A percentile compares a stretch with the other conserved stretches of the same genome.
Conservation (phyloP, 2,797 vertebrate genomes). For the Arnoldichthys spilopterus region DNA sequence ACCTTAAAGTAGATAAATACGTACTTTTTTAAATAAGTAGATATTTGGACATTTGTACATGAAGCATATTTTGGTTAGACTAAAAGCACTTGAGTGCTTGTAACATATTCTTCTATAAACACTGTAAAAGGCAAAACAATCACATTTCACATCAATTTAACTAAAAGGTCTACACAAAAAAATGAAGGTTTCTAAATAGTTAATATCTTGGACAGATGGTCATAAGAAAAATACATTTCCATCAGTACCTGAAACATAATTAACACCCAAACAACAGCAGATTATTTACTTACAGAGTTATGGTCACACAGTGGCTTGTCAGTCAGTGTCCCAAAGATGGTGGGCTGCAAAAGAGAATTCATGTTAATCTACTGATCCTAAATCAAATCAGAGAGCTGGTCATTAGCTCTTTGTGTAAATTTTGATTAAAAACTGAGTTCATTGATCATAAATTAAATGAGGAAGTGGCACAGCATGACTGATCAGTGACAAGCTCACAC, state of each 20-base stretch:
- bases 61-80: too few relatives aligned
- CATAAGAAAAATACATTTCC: too few relatives aligned
- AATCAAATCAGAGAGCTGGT: not conserved
- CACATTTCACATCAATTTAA: not conserved
- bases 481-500: not conserved
- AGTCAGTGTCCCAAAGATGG: constrained; percentile 62
- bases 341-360: constrained; percentile 50
- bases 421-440: constrained; percentile 1
- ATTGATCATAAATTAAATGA: constrained; percentile 7
- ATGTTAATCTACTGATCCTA: not conserved
- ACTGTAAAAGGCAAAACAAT: not conserved
- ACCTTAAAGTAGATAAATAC: not conserved
- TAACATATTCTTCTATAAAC: too few relatives aligned
- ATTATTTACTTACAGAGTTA: constrained; percentile 53
- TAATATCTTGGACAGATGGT: too few relatives aligned
- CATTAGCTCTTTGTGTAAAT: not conserved
- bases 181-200: too few relatives aligned
- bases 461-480: not conserved
- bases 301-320: constrained; percentile 53
- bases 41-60: not conserved
- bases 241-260: too few relatives aligned
- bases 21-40: not conserved
- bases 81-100: too few relatives aligned
- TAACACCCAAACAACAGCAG: not conserved
- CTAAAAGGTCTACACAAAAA: not conserved